Conservation (phyloP, 2,113 vertebrate species). For the Phodopus roborovskii region DNA sequence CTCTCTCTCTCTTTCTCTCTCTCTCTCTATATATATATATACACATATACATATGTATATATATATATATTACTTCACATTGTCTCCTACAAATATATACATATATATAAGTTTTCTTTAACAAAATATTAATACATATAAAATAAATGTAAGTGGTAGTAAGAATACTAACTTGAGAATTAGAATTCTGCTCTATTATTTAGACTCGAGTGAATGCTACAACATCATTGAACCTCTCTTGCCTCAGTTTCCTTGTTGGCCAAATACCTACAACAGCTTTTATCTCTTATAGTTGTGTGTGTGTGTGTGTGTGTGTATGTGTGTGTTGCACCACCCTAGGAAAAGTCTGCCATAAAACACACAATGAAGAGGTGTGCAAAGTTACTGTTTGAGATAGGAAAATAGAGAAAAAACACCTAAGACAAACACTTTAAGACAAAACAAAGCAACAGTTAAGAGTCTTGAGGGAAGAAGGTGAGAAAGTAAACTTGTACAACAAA, state of each 20-base stretch:
- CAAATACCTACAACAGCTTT: not conserved
- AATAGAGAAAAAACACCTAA: not conserved
- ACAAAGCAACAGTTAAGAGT: not conserved
- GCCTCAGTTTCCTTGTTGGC: not conserved
- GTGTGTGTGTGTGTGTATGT: too few species aligned
- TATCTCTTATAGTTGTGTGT: not conserved
- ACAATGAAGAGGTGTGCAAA: too few species aligned
- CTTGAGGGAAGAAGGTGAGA: not conserved
- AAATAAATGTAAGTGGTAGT: not conserved
- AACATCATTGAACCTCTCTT: not conserved
- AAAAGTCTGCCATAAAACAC: too few species aligned
- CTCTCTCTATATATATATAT: too few species aligned
- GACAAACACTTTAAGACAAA: not conserved
- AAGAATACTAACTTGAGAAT: conserved; percentile 28
- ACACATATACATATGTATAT: too few species aligned
- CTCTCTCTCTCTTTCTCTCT: too few species aligned
- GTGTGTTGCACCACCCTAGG: not conserved
- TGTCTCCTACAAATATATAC: not conserved
- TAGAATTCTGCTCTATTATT: not conserved
- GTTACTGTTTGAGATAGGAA: not conserved
- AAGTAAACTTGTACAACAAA: not conserved
- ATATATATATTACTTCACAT: not conserved
- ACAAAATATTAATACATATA: conserved; percentile 5
- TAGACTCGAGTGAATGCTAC: not conserved
- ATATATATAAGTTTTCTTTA: not conserved